These are phyloP conservation scores for Notothenia rossii DNA, from an alignment of 2,113 vertebrate genomes.

Conservation along the genomic window DNA sequence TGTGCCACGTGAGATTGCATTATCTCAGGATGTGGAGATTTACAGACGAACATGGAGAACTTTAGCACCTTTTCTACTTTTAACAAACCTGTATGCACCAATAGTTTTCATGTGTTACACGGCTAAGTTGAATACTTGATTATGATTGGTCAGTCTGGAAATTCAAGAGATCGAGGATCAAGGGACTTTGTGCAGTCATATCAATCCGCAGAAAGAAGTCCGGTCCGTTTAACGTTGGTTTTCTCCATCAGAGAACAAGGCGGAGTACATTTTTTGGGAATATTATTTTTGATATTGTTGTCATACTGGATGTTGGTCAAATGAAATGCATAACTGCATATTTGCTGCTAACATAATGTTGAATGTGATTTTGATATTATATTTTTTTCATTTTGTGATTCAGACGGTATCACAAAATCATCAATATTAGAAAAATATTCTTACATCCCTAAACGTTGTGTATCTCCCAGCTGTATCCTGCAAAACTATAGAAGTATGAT, in stretches of 20 bases:
- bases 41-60: slow-evolving; percentile 10
- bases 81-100: slow-evolving; percentile 6
- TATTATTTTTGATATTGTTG: too few species aligned
- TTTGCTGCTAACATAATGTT: not conserved
- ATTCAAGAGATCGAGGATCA: too few species aligned
- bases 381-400: not conserved
- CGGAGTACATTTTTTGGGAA: not conserved
- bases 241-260: too few species aligned
- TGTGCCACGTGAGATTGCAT: slow-evolving; percentile 54
- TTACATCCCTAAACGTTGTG: not conserved
- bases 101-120: not conserved
- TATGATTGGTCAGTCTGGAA: too few species aligned
- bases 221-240: too few species aligned
- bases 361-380: not conserved
- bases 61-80: slow-evolving; percentile 25
- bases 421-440: not conserved
- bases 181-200: too few species aligned
- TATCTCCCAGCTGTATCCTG: not conserved
- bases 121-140: not conserved
- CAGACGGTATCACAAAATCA: not conserved
- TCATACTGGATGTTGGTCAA: not conserved
- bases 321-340: not conserved
- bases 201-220: too few species aligned
- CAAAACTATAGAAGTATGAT: not conserved
- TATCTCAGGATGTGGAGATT: slow-evolving; percentile 40